A percentile compares a stretch with the other conserved stretches of the same genome.
Evolutionary conservation across 2,113 vertebrate genomes (phyloP).

Genomic region (Rostratula benghalensis): DNA sequence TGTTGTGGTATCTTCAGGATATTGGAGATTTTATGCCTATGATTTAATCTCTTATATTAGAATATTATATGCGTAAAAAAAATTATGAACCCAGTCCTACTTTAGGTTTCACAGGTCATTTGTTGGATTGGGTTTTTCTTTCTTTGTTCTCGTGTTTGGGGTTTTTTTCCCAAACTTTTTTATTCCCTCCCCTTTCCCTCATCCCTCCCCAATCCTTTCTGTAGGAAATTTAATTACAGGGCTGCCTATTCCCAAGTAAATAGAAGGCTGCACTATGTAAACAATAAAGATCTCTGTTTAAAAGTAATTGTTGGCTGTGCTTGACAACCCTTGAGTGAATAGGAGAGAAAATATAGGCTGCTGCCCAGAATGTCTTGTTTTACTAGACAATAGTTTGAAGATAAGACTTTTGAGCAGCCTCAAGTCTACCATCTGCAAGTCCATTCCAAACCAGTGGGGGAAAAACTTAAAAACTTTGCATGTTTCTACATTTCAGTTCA

Average conservation of each 20-base stretch:
- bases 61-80: background rate
- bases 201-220: background rate
- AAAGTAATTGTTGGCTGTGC: background rate
- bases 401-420: background rate
- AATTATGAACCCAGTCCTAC: background rate
- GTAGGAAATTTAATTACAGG: conserved; percentile 10
- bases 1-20: background rate
- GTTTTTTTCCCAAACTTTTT: background rate
- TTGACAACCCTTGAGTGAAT: background rate
- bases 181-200: background rate
- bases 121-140: background rate
- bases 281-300: background rate
- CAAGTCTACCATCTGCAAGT: background rate
- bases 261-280: background rate
- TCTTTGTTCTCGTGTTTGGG: background rate
- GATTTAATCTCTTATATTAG: background rate
- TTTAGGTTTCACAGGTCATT: background rate
- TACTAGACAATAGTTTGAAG: background rate
- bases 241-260: background rate
- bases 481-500: background rate
- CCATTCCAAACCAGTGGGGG: background rate
- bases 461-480: background rate
- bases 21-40: background rate
- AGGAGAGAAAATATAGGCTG: background rate
- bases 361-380: conserved; percentile 20